Percentiles rank a stretch among this genome's conserved stretches.
These are phyloP conservation scores for Colossoma macropomum DNA, from an alignment of 2,113 vertebrate species.

Conservation along the genomic window DNA sequence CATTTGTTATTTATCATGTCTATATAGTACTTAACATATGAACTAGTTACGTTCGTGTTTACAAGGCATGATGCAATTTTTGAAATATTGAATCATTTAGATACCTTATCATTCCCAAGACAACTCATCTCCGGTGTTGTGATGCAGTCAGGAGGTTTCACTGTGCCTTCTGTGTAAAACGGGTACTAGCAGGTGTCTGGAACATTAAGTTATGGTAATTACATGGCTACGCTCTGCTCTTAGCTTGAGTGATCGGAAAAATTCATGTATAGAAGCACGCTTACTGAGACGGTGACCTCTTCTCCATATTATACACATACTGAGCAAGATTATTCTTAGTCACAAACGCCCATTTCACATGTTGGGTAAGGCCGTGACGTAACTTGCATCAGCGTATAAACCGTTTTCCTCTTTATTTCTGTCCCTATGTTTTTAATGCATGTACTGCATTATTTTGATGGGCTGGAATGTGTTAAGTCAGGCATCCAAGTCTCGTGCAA, in stretches of 20 bases:
- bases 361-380: not conserved
- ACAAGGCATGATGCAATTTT: not conserved
- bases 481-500: not conserved
- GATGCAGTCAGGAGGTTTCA: conserved; percentile 20
- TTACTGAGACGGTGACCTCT: conserved; percentile 1
- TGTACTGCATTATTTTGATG: not conserved
- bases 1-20: not conserved
- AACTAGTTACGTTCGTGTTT: not conserved
- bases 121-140: conserved; percentile 39
- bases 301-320: conserved; percentile 3
- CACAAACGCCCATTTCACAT: conserved; percentile 9
- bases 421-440: not conserved
- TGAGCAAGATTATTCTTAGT: conserved; percentile 9
- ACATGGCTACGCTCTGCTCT: not conserved
- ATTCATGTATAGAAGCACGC: not conserved
- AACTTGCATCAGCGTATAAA: not conserved
- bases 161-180: conserved; percentile 29
- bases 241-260: conserved; percentile 14
- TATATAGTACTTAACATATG: no score
- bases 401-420: not conserved
- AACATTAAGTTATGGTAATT: conserved; percentile 38
- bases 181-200: conserved; percentile 42
- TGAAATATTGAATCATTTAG: conserved; percentile 41
- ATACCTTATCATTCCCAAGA: conserved; percentile 8
- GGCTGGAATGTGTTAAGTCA: not conserved